Percentiles rank a stretch among this genome's conserved stretches.
These are phyloP conservation scores for Sakesphorus luctuosus DNA, from an alignment of 2,113 vertebrate species.

Conservation along the genomic window DNA sequence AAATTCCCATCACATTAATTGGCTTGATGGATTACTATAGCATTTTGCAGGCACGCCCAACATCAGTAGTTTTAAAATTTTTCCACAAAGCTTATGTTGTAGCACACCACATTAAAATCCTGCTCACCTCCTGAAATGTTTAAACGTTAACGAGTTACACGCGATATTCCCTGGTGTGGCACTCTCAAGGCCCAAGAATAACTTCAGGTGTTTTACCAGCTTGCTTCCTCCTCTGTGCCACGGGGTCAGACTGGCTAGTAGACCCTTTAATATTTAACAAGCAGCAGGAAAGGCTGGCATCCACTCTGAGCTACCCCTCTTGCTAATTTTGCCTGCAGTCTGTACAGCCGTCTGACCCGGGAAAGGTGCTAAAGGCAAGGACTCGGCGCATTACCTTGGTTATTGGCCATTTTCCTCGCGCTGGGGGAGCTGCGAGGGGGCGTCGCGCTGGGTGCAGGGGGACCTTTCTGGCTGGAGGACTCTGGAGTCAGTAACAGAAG, in stretches of 20 bases:
- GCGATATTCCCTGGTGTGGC: neutral
- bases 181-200: slow-evolving; percentile 20
- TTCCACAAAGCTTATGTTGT: slow-evolving; percentile 37
- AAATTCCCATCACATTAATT: neutral
- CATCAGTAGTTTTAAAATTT: neutral
- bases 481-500: slow-evolving; percentile 72
- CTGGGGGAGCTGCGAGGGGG: slow-evolving; percentile 72
- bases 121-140: slow-evolving; percentile 10
- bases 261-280: neutral
- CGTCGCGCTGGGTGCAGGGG: slow-evolving; percentile 50
- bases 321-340: neutral
- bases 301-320: neutral
- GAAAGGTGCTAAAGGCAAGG: neutral
- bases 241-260: slow-evolving; percentile 1
- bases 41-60: slow-evolving; percentile 10
- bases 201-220: slow-evolving; percentile 59
- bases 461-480: slow-evolving; percentile 70
- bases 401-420: slow-evolving; percentile 72
- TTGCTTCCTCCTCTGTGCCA: neutral
- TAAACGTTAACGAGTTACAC: slow-evolving; percentile 38
- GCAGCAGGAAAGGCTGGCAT: neutral
- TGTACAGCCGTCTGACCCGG: neutral
- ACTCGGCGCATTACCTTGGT: slow-evolving; percentile 61
- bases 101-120: slow-evolving; percentile 39
- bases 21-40: neutral